These are phyloP conservation scores for Diadegma fenestrale DNA, from an alignment of 2,888 invertebrate species.

Conservation along the genomic window DNA sequence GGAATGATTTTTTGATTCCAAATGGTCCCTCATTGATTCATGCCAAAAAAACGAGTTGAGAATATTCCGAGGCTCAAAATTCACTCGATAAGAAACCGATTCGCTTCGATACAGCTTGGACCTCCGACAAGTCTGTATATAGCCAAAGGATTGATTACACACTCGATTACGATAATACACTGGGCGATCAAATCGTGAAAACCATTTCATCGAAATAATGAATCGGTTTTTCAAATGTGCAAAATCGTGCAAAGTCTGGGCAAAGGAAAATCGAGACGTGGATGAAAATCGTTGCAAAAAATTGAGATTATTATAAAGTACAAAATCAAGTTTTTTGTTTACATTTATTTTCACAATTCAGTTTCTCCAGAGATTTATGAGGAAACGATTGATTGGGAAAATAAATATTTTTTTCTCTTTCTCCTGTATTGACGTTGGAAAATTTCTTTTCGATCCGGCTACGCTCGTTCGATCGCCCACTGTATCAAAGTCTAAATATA, in stretches of 20 bases:
- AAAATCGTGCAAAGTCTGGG: background rate
- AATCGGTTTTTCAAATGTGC: background rate
- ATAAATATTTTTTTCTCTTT: background rate
- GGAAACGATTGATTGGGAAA: background rate
- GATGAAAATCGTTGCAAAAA: background rate
- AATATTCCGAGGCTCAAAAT: background rate
- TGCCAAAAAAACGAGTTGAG: background rate
- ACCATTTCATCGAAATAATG: background rate
- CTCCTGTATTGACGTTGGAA: background rate
- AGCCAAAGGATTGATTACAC: background rate
- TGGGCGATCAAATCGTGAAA: background rate
- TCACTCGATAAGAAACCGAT: background rate
- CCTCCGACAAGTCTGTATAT: background rate
- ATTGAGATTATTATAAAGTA: background rate
- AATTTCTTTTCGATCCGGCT: background rate
- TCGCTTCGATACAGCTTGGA: background rate
- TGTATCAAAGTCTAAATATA: slow-evolving; percentile 8
- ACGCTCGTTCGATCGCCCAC: background rate
- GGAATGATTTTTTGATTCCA: background rate
- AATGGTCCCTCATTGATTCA: background rate
- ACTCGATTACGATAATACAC: background rate
- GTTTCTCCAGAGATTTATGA: background rate
- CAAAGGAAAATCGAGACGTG: background rate
- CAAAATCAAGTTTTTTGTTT: background rate
- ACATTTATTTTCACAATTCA: background rate